Conservation (phyloP, 2,113 vertebrate genomes). For the Cryptotis parvus region DNA sequence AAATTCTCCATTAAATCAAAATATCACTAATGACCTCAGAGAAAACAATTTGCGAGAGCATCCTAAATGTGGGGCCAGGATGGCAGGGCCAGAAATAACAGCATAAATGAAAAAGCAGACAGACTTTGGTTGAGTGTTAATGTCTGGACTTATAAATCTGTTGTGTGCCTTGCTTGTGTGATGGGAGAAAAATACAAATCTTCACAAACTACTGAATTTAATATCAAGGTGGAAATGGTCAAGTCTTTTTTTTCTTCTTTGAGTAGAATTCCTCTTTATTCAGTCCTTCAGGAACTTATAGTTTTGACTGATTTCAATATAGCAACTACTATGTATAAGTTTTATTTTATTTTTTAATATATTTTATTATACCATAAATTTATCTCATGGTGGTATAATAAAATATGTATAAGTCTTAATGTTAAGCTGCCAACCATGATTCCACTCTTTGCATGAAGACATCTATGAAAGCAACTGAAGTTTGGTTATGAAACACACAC, state of each 20-base stretch:
- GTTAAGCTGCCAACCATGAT: neutral
- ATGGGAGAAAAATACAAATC: neutral
- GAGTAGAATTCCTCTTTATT: neutral
- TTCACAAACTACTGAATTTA: neutral
- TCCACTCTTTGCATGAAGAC: neutral
- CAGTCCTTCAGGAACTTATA: neutral
- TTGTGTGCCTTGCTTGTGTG: neutral
- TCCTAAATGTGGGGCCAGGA: neutral
- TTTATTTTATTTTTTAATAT: too few relatives aligned
- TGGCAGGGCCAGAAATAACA: neutral
- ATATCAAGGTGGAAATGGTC: too few relatives aligned
- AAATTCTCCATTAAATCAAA: neutral
- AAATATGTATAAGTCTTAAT: neutral
- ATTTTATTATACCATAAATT: too few relatives aligned
- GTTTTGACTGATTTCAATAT: neutral
- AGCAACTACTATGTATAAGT: neutral
- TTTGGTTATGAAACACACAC: neutral
- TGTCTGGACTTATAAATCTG: neutral
- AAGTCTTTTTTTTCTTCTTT: neutral
- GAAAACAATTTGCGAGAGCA: neutral
- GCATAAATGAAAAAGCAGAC: neutral
- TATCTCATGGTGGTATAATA: too few relatives aligned
- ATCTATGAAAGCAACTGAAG: neutral
- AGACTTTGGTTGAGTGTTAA: neutral
- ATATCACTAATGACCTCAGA: neutral